phyloP scores from a whole-genome alignment of 2,888 invertebrate species.

The Apeira syringaria region DNA sequence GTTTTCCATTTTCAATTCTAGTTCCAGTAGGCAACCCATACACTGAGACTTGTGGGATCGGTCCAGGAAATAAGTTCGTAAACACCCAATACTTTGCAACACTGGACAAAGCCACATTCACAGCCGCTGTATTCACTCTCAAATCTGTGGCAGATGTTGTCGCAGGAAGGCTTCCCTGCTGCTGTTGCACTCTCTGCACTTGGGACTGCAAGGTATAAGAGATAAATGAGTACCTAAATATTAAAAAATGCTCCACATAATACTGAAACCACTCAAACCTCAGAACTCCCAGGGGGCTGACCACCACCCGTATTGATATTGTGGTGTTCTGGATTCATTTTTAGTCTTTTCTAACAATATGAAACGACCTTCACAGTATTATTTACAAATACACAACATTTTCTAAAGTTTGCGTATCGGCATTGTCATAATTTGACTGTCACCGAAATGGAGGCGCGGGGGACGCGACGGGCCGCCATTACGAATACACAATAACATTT shows the following conservation, averaged over 20 bases:
- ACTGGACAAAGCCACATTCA: conserved; percentile 88
- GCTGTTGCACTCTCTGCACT: conserved; percentile 66
- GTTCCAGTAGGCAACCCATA: conserved; percentile 86
- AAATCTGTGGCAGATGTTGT: conserved; percentile 85
- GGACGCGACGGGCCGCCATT: conserved; percentile 88
- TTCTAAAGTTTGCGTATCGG: conserved; percentile 72
- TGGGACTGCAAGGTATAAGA: conserved; percentile 68
- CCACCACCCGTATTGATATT: conserved; percentile 85
- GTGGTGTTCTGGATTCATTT: conserved; percentile 80
- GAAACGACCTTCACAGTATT: conserved; percentile 50
- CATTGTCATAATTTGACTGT: conserved; percentile 85
- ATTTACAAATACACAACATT: conserved; percentile 71
- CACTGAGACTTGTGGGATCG: conserved; percentile 89
- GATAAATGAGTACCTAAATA: no score
- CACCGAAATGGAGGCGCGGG: conserved; percentile 86
- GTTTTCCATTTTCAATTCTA: conserved; percentile 85
- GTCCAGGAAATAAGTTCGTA: conserved; percentile 90
- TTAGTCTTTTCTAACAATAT: conserved; percentile 52
- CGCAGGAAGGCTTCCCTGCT: conserved; percentile 68
- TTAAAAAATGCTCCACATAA: conserved; percentile 44
- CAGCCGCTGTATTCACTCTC: conserved; percentile 85
- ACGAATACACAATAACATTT: conserved; percentile 83
- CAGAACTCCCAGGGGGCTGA: conserved; percentile 80
- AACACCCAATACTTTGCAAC: conserved; percentile 94
- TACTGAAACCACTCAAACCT: conserved; percentile 67